Percentiles rank a stretch among this genome's conserved stretches.
Evolutionary conservation across 2,888 invertebrate genomes (phyloP).

Genomic region (Ochropacha duplaris): DNA sequence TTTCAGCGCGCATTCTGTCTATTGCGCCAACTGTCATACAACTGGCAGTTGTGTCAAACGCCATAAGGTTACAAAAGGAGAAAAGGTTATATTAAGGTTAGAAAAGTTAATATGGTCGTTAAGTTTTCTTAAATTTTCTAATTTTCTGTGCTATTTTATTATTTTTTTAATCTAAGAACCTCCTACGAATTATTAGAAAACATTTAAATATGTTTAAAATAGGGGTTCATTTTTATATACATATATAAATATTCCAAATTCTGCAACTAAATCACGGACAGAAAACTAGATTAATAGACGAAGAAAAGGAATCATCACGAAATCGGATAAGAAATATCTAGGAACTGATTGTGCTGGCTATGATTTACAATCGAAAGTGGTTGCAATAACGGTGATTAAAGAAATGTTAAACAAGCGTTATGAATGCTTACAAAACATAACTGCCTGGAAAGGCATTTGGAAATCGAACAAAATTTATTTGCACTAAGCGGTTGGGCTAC

Average conservation of each 20-base stretch:
- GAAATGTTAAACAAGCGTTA: not conserved
- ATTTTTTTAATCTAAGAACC: too few relatives aligned
- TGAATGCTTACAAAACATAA: not conserved
- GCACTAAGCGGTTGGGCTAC: not conserved
- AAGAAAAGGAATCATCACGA: not conserved
- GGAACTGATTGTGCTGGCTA: not conserved
- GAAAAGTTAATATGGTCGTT: too few relatives aligned
- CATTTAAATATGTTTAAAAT: too few relatives aligned
- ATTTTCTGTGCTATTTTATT: too few relatives aligned
- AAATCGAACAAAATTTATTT: conserved; percentile 1
- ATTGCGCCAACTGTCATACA: too few relatives aligned
- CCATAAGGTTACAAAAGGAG: too few relatives aligned
- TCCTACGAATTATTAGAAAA: too few relatives aligned
- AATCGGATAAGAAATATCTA: not conserved
- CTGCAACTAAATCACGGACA: not conserved
- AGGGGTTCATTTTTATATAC: too few relatives aligned
- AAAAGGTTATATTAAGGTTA: too few relatives aligned
- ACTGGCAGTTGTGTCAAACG: too few relatives aligned
- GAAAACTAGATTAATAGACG: not conserved
- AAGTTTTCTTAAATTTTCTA: too few relatives aligned
- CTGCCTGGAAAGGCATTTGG: not conserved
- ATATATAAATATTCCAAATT: not conserved
- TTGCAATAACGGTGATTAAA: conserved; percentile 1
- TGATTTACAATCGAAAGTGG: not conserved
- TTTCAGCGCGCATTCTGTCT: too few relatives aligned